phyloP scores from a whole-genome alignment of 2,888 invertebrate species.

The Papilio demoleus region DNA sequence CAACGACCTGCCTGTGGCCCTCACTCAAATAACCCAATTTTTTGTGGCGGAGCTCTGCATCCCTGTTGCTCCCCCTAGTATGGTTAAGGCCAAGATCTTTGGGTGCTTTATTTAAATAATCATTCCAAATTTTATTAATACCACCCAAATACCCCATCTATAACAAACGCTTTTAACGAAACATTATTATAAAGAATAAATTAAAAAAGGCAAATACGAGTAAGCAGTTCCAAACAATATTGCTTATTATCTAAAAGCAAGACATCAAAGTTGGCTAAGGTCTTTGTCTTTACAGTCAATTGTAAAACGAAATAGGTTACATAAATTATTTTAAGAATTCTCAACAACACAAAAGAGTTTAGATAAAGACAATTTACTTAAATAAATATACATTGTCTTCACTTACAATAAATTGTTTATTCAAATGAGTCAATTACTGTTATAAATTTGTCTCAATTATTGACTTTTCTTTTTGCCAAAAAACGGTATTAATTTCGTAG shows the following conservation, averaged over 20 bases:
- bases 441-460: neutral
- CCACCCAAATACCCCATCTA: too few species aligned
- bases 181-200: neutral
- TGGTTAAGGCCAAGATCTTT: too few species aligned
- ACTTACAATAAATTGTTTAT: slow-evolving; percentile 15
- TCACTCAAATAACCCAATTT: too few species aligned
- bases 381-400: slow-evolving; percentile 19
- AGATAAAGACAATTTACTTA: slow-evolving; percentile 17
- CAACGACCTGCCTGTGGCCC: too few species aligned
- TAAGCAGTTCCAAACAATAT: neutral
- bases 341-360: slow-evolving; percentile 18
- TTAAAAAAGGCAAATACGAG: neutral
- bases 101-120: too few species aligned
- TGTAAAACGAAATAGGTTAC: slow-evolving; percentile 23
- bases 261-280: slow-evolving; percentile 9
- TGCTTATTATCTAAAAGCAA: neutral
- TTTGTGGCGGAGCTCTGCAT: too few species aligned
- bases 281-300: slow-evolving; percentile 8
- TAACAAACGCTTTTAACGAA: neutral
- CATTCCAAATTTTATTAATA: neutral
- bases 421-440: neutral
- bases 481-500: too few species aligned
- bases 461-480: too few species aligned
- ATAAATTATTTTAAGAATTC: slow-evolving; percentile 16
- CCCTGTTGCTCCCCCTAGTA: too few species aligned